Conservation (phyloP, 2,113 vertebrate genomes). For the Lepus europaeus region DNA sequence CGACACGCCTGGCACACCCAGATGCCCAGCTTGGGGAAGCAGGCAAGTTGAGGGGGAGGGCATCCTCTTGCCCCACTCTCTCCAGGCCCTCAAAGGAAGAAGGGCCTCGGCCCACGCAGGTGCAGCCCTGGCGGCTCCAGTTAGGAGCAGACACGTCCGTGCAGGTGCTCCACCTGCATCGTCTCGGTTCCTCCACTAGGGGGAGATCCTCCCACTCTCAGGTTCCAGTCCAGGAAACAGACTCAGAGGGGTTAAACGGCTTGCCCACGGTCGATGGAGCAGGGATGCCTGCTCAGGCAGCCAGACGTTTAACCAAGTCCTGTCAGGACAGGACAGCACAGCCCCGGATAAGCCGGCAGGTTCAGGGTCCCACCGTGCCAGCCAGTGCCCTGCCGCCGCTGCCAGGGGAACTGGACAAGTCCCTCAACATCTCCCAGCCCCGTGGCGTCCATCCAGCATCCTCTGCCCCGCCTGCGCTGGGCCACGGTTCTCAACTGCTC, state of each 20-base stretch:
- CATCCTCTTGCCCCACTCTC: neutral
- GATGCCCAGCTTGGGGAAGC: constrained; percentile 20
- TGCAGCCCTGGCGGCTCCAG: neutral
- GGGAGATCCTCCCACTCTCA: neutral
- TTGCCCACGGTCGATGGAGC: neutral
- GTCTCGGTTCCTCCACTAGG: neutral
- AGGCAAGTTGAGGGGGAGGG: neutral
- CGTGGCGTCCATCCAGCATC: neutral
- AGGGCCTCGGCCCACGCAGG: neutral
- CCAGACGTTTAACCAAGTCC: neutral
- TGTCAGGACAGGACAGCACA: neutral
- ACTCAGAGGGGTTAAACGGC: neutral
- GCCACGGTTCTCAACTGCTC: neutral
- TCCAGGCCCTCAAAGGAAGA: neutral
- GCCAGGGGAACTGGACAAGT: neutral
- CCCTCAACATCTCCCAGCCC: neutral
- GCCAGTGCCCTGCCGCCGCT: neutral
- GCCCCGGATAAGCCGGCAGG: neutral
- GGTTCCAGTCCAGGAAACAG: neutral
- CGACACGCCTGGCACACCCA: constrained; percentile 51
- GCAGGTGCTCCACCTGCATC: neutral
- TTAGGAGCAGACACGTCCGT: neutral
- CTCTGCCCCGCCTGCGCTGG: neutral
- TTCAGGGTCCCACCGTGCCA: neutral
- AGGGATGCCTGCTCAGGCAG: neutral